Percentiles rank a stretch among this genome's conserved stretches.
These are phyloP conservation scores for Micoletzkya japonica DNA, from an alignment of 2,888 invertebrate genomes.

Conservation along the genomic window DNA sequence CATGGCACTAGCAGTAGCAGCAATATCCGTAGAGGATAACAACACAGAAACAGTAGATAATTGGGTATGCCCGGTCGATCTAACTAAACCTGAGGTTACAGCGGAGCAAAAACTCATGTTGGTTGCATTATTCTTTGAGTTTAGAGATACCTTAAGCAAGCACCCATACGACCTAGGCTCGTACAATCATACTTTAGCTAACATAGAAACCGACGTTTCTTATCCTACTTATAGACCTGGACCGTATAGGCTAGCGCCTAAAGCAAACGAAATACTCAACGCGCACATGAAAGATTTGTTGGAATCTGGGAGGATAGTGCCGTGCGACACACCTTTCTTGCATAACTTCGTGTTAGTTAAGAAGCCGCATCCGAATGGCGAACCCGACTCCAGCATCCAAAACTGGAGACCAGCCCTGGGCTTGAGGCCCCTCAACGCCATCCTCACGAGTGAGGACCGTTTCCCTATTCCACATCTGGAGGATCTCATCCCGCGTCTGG, in stretches of 20 bases:
- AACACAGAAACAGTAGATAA: neutral
- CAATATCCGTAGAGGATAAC: neutral
- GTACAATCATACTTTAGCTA: neutral
- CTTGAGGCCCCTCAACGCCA: neutral
- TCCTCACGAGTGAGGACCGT: neutral
- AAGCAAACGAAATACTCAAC: neutral
- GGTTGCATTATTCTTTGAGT: neutral
- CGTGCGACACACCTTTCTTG: neutral
- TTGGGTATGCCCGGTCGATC: slow-evolving; percentile 1
- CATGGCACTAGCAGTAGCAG: neutral
- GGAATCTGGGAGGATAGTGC: slow-evolving; percentile 1
- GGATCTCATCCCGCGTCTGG: neutral
- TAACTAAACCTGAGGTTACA: neutral
- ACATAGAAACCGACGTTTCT: neutral
- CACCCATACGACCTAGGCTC: neutral
- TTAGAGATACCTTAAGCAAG: neutral
- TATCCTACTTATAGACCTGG: neutral
- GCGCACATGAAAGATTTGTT: neutral
- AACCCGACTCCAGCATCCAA: too few relatives aligned
- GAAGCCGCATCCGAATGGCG: neutral
- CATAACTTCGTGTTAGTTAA: neutral
- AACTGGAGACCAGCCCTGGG: neutral
- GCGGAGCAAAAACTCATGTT: neutral
- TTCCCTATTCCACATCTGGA: neutral
- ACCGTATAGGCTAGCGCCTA: neutral